Evolutionary conservation across 2,888 invertebrate species (phyloP).

Genomic region (Epiblema foenella): DNA sequence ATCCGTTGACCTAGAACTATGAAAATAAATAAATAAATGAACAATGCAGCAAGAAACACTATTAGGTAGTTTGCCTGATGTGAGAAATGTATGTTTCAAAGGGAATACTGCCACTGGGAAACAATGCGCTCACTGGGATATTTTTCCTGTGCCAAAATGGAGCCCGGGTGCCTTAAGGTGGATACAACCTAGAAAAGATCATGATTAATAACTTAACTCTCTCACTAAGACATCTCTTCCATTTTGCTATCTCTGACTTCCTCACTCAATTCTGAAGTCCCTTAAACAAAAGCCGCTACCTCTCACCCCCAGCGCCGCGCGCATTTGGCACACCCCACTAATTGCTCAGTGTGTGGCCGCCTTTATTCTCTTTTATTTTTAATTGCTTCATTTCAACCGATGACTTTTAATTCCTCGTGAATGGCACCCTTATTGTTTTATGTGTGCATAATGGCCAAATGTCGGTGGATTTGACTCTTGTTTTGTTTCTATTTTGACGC

Average conservation of each 20-base stretch:
- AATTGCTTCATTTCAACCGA: constrained; percentile 55
- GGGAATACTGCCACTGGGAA: too few relatives aligned
- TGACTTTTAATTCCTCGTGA: constrained; percentile 62
- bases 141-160: too few relatives aligned
- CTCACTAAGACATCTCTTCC: neutral
- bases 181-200: too few relatives aligned
- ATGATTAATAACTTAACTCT: neutral
- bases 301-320: constrained; percentile 45
- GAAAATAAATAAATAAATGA: too few relatives aligned
- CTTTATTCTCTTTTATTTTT: constrained; percentile 65
- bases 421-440: constrained; percentile 42
- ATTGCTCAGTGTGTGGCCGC: constrained; percentile 69
- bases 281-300: constrained; percentile 1
- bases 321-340: constrained; percentile 74
- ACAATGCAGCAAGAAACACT: too few relatives aligned
- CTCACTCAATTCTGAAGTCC: constrained; percentile 4
- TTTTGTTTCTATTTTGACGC: neutral
- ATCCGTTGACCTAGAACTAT: too few relatives aligned
- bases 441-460: constrained; percentile 10
- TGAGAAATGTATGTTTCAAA: too few relatives aligned
- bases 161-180: too few relatives aligned
- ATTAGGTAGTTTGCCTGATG: too few relatives aligned
- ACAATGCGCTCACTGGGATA: too few relatives aligned
- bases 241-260: neutral
- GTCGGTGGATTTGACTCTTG: neutral